These are phyloP conservation scores for Clamator glandarius DNA, from an alignment of 2,797 vertebrate genomes.

Conservation along the genomic window DNA sequence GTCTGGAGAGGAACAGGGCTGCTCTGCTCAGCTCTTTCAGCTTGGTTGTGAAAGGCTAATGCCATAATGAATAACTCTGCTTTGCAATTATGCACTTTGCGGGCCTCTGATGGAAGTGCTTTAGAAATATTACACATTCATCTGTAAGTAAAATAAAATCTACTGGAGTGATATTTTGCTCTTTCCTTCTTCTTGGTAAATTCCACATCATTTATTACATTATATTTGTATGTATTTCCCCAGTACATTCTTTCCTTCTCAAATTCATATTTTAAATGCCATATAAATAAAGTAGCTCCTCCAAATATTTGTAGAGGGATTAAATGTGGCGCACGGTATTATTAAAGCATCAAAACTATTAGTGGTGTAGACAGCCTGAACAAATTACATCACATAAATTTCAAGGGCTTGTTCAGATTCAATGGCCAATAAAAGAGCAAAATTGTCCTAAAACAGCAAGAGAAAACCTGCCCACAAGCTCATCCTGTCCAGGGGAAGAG, in stretches of 20 bases:
- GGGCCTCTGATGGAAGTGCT: constrained; percentile 42
- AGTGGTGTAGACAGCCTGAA: constrained; percentile 37
- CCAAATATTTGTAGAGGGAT: constrained; percentile 62
- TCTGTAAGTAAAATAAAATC: constrained; percentile 61
- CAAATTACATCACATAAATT: constrained; percentile 53
- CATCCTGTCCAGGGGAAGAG: background rate
- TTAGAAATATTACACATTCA: constrained; percentile 51
- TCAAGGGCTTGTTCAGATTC: constrained; percentile 20
- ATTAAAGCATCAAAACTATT: constrained; percentile 75
- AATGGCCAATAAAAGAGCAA: background rate
- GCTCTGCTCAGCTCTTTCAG: background rate
- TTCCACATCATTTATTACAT: constrained; percentile 68
- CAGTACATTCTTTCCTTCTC: constrained; percentile 30
- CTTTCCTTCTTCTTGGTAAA: constrained; percentile 63
- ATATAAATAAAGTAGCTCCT: constrained; percentile 60
- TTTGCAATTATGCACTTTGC: constrained; percentile 47
- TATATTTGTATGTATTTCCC: constrained; percentile 42
- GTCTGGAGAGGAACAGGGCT: background rate
- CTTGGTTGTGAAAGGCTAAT: background rate
- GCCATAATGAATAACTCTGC: background rate
- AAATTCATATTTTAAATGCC: constrained; percentile 66
- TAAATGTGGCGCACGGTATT: constrained; percentile 34
- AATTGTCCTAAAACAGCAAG: background rate
- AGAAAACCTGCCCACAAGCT: background rate
- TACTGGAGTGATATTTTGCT: constrained; percentile 56